Percentiles rank a stretch among this genome's conserved stretches.
Evolutionary conservation across 2,888 invertebrate species (phyloP).

Genomic region (Cryptus viduatorius): DNA sequence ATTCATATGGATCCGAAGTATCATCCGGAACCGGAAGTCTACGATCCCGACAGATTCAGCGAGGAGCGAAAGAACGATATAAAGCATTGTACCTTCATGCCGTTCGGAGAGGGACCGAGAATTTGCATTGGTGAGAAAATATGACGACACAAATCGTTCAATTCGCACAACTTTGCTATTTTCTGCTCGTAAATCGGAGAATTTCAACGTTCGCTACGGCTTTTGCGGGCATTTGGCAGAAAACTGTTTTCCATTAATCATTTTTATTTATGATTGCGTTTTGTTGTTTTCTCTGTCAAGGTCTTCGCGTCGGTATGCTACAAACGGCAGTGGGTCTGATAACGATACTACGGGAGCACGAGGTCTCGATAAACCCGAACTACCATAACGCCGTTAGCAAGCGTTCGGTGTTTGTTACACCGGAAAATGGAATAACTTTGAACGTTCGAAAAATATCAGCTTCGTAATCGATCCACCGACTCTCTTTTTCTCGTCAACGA

Average conservation of each 20-base stretch:
- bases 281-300: constrained; percentile 64
- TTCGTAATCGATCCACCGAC: background rate
- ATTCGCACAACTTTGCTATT: too few species aligned
- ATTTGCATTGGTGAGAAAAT: constrained; percentile 75
- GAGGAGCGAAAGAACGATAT: constrained; percentile 77
- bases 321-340: constrained; percentile 76
- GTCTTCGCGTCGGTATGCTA: constrained; percentile 74
- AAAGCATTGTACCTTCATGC: constrained; percentile 74
- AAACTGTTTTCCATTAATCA: too few species aligned
- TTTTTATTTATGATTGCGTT: background rate
- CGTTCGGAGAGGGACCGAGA: constrained; percentile 79
- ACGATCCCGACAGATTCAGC: constrained; percentile 79
- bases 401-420: constrained; percentile 71
- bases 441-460: constrained; percentile 67
- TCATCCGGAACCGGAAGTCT: constrained; percentile 72
- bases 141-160: background rate
- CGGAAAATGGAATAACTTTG: constrained; percentile 70
- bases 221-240: too few species aligned
- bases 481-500: too few species aligned
- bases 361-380: constrained; percentile 73
- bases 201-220: too few species aligned
- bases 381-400: constrained; percentile 65
- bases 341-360: constrained; percentile 75
- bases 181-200: too few species aligned
- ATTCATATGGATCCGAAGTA: constrained; percentile 76